Base-by-base conservation (phyloP, 1,140 invertebrate genomes). In the Polyergus mexicanus region DNA sequence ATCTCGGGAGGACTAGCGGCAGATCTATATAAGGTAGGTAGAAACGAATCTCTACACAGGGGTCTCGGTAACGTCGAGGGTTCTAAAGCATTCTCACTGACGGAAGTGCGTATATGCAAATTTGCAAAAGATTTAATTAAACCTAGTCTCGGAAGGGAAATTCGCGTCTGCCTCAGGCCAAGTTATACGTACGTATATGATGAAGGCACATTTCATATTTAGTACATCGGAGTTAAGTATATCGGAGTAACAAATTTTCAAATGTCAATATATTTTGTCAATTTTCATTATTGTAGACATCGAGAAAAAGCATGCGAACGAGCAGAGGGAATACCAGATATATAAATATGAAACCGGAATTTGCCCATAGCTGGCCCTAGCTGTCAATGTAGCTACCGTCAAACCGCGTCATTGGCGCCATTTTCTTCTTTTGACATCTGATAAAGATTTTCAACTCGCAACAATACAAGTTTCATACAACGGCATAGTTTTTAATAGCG, bases 101-200 rank as follows among this genome's bases (percentile, higher is more conserved):
- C 86, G 89, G 78, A 91, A 85, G 90, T 88, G 91, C 88, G 86
- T 92, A 89, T 92, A 95, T 94, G 94, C 91, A 94, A 95, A 94
- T 95, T 94, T 92, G 89, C 89, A 91, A 93, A 94, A 94, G 94
- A 95, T 95, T 95, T 94, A 95, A 95, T 95, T 95, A 95, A 95
- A 94, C 92, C 88, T 91, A 90, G 88, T 86, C 88, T 71, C 83
- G 87, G 54, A 44, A 89, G 86, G 72, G 86, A 91, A 92, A 86
- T 89, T 86, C 66, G 88, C 85, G 84, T 89, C 90, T 62, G 68
- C 83, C 77, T 87, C 63, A 63, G 54, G 63, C 75, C 65, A 63
- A 72, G 72, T 47, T 16, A n/a, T 38, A 83, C 38, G 66, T 74
- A 60, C 60, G 41, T 69, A 38, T 60, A 56, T 86, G 81, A 86